Evolutionary conservation across 2,888 invertebrate genomes (phyloP), one percentile per base, ranked within the genome.

Genomic region (Apeira syringaria): DNA sequence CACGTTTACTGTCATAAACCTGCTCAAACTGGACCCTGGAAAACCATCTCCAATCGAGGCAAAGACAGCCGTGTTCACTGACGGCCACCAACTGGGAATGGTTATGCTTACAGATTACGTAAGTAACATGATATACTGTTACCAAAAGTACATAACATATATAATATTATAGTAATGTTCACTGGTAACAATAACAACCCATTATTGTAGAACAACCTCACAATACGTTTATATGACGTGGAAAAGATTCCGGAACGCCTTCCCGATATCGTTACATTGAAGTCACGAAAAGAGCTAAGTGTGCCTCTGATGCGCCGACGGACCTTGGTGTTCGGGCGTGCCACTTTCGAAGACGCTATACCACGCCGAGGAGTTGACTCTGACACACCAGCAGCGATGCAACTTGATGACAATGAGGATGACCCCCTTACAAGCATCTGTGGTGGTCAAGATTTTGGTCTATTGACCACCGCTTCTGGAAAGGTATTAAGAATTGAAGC

Each of bases 371-470:
- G 64, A 1, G 43, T 74, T 4, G 82, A 91, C 42, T 74, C 90
- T 10, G 91, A 92, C 4, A 73, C 86, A 0, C 91, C 91, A 3
- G 79, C 91, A 4, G 91, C 90, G 2, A 89, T 92, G 64, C 92
- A 92, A 44, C 80, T 92, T 0, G 92, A 92, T 52, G 77, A 92
- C 9, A 86, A 85, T 11, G 91, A 93, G 53, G 97, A 97, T 56
- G 96, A 97, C 60, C 97, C 97, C 59, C 91, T 96, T 0, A 85
- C 92, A 6, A 92, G 92, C 31, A 94, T 98, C 37, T 92, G 93
- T 27, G 94, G 96, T 27, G 98, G 98, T 13, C 98, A 97, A 78
- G 98, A 98, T 62, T 98, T 99, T 77, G 95, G 95, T 1, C 81
- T 98, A 26, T 90, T 98, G 2, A 93, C 94, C 61, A 97, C 97